Base-by-base conservation (phyloP, 2,888 invertebrate species). In the Leucophora obtusa region DNA sequence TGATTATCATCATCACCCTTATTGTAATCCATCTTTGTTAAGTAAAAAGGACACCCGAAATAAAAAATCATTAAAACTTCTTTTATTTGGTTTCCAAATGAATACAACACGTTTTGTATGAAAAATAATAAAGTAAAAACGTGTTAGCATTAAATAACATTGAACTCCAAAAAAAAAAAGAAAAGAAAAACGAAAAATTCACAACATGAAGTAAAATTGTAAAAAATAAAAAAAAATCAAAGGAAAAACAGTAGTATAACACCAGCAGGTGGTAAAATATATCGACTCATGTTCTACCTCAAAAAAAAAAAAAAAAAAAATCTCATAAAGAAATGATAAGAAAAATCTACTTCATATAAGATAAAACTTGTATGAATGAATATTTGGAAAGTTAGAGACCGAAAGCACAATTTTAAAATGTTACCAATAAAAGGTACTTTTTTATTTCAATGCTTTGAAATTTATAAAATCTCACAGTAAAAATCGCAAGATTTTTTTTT, bases 81-180 rank as follows among this genome's bases (percentile, higher is more conserved):
- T 14, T 47, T 47, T 47, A n/a, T 47, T 47, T 47, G n/a, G 38
- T 38, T 38, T n/a, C n/a, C n/a, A 14, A 59, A 15, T 35, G 15
- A 59, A 50, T 24, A 51, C 17, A 71, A 78, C 78, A 79, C 71
- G 73, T 79, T 79, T 73, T 63, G 53, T 59, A 59, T 54, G 43
- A 65, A 79, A 73, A 58, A 69, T 79, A 79, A 73, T 79, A 73
- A 79, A 73, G 51, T 33, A 59, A 17, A 28, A 65, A 79, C 79
- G 73, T 79, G 79, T 69, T 33, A 43, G 24, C 10, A 58, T 65
- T 43, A 33, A 73, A 68, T 63, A 56, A 54, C 28, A 18, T 43
- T 14, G 1, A 47, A 47, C 6, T n/a, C n/a, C n/a, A n/a, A 1
- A 47, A 7, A 7, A 43, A 43, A 43, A 1, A 43, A 43, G n/a